Evolutionary conservation across 2,113 vertebrate genomes (phyloP).

Genomic region (Sula dactylatra): DNA sequence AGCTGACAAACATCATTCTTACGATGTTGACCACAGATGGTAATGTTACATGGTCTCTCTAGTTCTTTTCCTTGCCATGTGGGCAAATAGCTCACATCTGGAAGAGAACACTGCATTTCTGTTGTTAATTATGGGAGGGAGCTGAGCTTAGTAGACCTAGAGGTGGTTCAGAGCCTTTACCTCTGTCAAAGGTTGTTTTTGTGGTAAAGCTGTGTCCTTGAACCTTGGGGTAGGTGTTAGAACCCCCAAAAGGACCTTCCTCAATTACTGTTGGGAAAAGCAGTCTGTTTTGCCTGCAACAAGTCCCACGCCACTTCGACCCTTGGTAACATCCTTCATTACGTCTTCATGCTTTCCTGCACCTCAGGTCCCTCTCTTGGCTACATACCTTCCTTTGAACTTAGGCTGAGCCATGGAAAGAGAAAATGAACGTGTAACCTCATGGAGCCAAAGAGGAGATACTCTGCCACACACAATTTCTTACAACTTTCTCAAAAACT

Average conservation of each 20-base stretch:
- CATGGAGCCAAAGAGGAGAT: not conserved
- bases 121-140: not conserved
- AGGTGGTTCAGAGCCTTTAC: not conserved
- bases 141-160: not conserved
- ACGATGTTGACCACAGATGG: not conserved
- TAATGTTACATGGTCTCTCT: not conserved
- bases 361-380: not conserved
- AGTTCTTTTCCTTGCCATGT: not conserved
- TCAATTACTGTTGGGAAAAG: not conserved
- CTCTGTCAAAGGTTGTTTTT: not conserved
- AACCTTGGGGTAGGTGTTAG: rapidly evolving
- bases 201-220: not conserved
- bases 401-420: not conserved
- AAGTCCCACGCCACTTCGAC: not conserved
- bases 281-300: not conserved
- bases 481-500: not conserved
- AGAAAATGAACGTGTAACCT: not conserved
- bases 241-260: not conserved
- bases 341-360: not conserved
- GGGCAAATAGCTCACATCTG: not conserved
- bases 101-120: not conserved
- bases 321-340: too few species aligned
- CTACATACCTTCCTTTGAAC: not conserved
- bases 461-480: not conserved
- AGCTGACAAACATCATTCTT: not conserved